These are phyloP conservation scores for Myotis myotis DNA, from an alignment of 2,797 vertebrate genomes.

Conservation along the genomic window DNA sequence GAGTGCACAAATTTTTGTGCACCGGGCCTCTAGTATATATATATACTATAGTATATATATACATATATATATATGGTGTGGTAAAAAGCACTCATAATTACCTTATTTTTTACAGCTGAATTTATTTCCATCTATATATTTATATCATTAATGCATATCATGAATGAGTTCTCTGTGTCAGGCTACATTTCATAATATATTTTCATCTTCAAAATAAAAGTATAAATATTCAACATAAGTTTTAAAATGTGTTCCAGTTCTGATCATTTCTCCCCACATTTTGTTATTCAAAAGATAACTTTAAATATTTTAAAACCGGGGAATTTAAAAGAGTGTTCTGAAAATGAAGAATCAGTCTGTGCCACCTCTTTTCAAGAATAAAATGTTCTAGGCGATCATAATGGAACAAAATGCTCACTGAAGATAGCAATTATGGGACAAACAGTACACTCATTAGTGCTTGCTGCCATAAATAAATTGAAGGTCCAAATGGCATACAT, in stretches of 20 bases:
- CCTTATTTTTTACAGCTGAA: neutral
- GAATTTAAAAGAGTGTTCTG: slow-evolving; percentile 16
- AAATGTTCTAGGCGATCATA: slow-evolving; percentile 63
- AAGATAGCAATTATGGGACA: slow-evolving; percentile 34
- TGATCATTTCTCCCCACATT: neutral
- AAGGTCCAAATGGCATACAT: slow-evolving; percentile 53
- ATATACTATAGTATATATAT: too few species aligned
- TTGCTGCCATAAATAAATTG: slow-evolving; percentile 41
- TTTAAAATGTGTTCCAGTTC: neutral
- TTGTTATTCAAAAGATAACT: slow-evolving; percentile 11
- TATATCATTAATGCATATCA: neutral
- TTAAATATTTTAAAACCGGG: slow-evolving; percentile 19
- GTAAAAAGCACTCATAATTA: neutral
- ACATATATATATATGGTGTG: neutral
- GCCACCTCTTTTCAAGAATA: slow-evolving; percentile 37
- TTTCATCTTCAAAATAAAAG: slow-evolving; percentile 32
- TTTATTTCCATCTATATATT: neutral
- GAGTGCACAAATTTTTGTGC: too few species aligned
- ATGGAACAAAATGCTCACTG: slow-evolving; percentile 31
- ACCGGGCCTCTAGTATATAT: too few species aligned
- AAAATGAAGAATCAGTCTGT: slow-evolving; percentile 48
- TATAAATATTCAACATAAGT: neutral
- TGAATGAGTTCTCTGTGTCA: neutral
- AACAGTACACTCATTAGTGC: slow-evolving; percentile 1
- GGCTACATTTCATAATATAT: neutral